phyloP scores from a whole-genome alignment of 2,797 vertebrate species.

The Sitta carolinensis region DNA sequence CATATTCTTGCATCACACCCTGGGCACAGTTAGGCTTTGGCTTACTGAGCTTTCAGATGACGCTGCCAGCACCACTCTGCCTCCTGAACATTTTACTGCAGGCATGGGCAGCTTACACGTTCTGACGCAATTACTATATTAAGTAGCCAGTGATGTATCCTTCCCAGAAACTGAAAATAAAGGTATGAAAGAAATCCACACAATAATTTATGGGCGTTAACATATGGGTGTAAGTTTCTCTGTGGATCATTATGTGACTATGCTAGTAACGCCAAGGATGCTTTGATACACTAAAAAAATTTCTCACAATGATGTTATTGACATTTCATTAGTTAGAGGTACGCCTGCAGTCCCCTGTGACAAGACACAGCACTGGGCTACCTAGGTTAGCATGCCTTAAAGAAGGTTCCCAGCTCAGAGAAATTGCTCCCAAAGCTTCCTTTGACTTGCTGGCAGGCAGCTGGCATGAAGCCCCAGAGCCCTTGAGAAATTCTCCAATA shows the following conservation, averaged over 20 bases:
- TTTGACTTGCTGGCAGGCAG: background rate
- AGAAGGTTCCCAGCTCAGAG: background rate
- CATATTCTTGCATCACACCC: conserved; percentile 20
- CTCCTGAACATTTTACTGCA: background rate
- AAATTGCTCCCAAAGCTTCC: background rate
- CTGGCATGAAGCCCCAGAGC: background rate
- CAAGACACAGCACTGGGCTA: background rate
- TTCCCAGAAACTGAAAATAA: conserved; percentile 57
- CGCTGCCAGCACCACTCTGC: background rate
- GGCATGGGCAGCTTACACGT: background rate
- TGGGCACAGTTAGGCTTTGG: conserved; percentile 22
- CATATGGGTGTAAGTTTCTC: conserved; percentile 36
- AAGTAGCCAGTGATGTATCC: background rate
- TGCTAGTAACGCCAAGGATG: conserved; percentile 10
- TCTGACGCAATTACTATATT: conserved; percentile 19
- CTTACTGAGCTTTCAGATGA: background rate
- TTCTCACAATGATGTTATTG: background rate
- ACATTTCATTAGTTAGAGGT: background rate
- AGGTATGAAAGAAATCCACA: background rate
- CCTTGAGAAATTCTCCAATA: background rate
- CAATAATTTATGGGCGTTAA: conserved; percentile 44
- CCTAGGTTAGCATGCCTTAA: background rate
- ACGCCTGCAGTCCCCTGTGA: background rate
- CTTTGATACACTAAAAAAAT: conserved; percentile 20
- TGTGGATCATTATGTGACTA: conserved; percentile 44